A percentile compares a stretch with the other conserved stretches of the same genome.
These are phyloP conservation scores for Ypsolopha sequella DNA, from an alignment of 2,888 invertebrate genomes.

Conservation along the genomic window DNA sequence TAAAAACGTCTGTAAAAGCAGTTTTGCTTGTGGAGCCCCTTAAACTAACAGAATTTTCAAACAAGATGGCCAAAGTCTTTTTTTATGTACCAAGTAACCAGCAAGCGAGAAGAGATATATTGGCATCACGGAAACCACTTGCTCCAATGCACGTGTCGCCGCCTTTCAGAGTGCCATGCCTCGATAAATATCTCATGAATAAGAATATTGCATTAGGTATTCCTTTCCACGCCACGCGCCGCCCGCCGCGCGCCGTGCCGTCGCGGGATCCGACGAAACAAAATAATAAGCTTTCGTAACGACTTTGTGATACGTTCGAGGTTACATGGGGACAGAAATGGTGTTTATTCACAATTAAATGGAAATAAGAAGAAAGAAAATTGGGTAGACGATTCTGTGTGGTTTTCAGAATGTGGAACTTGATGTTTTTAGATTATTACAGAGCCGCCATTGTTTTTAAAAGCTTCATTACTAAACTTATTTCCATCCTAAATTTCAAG, in stretches of 20 bases:
- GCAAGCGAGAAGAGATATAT: not conserved
- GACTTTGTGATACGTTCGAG: not conserved
- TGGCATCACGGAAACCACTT: not conserved
- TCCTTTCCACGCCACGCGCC: slow-evolving; percentile 13
- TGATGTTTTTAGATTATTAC: no score
- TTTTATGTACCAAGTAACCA: not conserved
- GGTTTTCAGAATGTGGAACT: no score
- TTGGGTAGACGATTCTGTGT: no score
- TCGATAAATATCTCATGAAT: slow-evolving; percentile 57
- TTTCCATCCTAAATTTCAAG: no score
- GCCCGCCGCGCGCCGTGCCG: not conserved
- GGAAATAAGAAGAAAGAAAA: no score
- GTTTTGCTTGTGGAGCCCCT: no score
- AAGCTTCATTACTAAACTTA: no score
- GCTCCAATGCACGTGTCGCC: slow-evolving; percentile 5
- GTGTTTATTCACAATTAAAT: not conserved
- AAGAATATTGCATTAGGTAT: slow-evolving; percentile 54
- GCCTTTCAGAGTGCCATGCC: slow-evolving; percentile 9
- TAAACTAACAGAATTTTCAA: not conserved
- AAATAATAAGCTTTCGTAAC: slow-evolving; percentile 8
- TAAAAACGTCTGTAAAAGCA: no score
- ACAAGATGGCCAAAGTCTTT: not conserved
- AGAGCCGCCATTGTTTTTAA: no score
- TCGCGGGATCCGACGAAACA: slow-evolving; percentile 1
- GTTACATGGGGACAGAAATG: not conserved